Percentiles rank a stretch among this genome's conserved stretches.
Evolutionary conservation across 2,888 invertebrate genomes (phyloP).

Genomic region (Ophioninae sp.): DNA sequence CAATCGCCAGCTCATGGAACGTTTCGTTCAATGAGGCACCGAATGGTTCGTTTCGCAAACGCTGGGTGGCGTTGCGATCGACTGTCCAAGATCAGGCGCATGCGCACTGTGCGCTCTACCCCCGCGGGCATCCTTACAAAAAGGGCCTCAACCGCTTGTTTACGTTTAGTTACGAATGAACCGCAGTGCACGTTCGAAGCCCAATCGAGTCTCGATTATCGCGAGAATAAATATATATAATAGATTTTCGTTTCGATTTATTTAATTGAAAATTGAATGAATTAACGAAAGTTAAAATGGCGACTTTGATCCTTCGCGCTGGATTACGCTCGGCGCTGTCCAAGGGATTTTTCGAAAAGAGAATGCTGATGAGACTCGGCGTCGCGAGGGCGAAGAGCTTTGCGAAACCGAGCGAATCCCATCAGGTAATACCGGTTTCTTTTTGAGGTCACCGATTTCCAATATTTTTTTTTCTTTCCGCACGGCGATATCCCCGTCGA

Average conservation of each 20-base stretch:
- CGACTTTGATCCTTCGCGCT: constrained; percentile 67
- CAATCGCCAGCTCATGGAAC: no score
- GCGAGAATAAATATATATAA: not conserved
- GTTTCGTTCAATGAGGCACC: not conserved
- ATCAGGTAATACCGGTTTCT: constrained; percentile 55
- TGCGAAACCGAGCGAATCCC: constrained; percentile 35
- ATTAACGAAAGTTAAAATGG: constrained; percentile 63
- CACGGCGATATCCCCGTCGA: not conserved
- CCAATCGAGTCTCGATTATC: constrained; percentile 1
- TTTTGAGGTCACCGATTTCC: not conserved
- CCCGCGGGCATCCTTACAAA: constrained; percentile 66
- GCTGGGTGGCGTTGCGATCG: not conserved
- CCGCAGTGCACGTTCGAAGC: not conserved
- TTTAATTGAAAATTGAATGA: constrained; percentile 4
- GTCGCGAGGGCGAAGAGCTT: constrained; percentile 39
- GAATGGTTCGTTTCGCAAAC: not conserved
- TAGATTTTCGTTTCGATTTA: not conserved
- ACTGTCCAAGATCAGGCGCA: not conserved
- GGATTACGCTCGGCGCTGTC: constrained; percentile 66
- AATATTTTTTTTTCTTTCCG: not conserved
- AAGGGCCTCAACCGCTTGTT: constrained; percentile 66
- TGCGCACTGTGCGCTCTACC: not conserved
- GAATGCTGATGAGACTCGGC: constrained; percentile 55
- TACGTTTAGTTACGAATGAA: constrained; percentile 58
- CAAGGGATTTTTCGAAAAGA: constrained; percentile 67